Conservation (phyloP, 2,888 invertebrate species). For the Rotaria magnacalcarata region DNA sequence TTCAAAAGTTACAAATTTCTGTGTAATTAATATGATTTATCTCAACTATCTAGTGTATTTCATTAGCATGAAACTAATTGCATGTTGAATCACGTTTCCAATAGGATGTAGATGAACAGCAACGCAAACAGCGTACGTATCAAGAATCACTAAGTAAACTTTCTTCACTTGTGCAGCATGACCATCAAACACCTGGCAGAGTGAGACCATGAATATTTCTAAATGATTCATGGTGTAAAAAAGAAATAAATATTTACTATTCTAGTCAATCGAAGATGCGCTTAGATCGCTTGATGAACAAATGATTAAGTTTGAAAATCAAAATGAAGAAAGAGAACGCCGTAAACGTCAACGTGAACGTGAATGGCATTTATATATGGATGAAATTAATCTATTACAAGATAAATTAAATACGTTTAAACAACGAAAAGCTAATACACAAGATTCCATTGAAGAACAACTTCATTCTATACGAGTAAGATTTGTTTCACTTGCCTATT, state of each 20-base stretch:
- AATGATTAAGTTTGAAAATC: conserved; percentile 7
- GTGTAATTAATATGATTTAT: too few relatives aligned
- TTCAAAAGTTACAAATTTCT: too few relatives aligned
- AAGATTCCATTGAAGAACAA: conserved; percentile 27
- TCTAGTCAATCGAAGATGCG: conserved; percentile 28
- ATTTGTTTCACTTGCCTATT: too few relatives aligned
- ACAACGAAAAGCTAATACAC: conserved; percentile 11
- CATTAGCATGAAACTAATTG: too few relatives aligned
- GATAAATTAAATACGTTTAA: conserved; percentile 26
- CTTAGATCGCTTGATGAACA: conserved; percentile 27
- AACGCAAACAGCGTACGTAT: neutral
- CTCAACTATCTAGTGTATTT: too few relatives aligned
- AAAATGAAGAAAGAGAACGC: conserved; percentile 31
- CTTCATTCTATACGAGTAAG: conserved; percentile 32
- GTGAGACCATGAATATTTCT: neutral
- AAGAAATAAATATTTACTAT: neutral
- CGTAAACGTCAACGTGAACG: conserved; percentile 31
- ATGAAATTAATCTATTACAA: conserved; percentile 26
- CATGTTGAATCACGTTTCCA: neutral
- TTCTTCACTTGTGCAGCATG: neutral
- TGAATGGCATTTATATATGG: conserved; percentile 35
- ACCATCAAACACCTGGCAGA: neutral
- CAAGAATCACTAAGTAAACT: conserved; percentile 24
- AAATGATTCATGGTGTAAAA: neutral
- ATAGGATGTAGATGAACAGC: conserved; percentile 32